Evolutionary conservation across 1,140 invertebrate genomes (phyloP).

Genomic region (Sycobia sp.): DNA sequence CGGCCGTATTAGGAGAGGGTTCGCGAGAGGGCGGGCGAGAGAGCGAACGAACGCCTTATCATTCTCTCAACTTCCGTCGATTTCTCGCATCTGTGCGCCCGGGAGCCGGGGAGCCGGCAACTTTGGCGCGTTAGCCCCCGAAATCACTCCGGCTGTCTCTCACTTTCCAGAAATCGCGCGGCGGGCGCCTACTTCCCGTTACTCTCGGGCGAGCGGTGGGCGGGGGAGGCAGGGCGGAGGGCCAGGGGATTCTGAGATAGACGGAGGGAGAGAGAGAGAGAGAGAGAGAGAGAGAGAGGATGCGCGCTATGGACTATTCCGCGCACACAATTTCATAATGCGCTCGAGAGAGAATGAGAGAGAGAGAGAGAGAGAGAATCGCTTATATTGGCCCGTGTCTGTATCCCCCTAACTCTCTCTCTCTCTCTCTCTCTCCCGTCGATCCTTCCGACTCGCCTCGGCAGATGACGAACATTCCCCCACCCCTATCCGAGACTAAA

Average conservation of each 20-base stretch:
- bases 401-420: too few species aligned
- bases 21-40: neutral
- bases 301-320: constrained; percentile 26
- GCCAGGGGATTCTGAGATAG: too few species aligned
- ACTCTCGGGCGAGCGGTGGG: too few species aligned
- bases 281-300: neutral
- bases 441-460: neutral
- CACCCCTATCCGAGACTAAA: too few species aligned
- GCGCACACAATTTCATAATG: constrained; percentile 27
- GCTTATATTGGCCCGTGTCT: too few species aligned
- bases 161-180: neutral
- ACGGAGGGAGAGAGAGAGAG: too few species aligned
- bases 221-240: neutral
- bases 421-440: too few species aligned
- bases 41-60: constrained; percentile 41
- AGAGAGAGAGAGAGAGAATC: neutral
- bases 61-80: constrained; percentile 57
- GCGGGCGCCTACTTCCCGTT: too few species aligned
- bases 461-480: constrained; percentile 7
- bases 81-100: constrained; percentile 60
- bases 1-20: too few species aligned
- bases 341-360: neutral
- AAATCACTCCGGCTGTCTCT: constrained; percentile 17
- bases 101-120: constrained; percentile 30
- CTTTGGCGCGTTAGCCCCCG: constrained; percentile 20